These are phyloP conservation scores for Athene cunicularia DNA, from an alignment of 2,113 vertebrate species.

Conservation along the genomic window DNA sequence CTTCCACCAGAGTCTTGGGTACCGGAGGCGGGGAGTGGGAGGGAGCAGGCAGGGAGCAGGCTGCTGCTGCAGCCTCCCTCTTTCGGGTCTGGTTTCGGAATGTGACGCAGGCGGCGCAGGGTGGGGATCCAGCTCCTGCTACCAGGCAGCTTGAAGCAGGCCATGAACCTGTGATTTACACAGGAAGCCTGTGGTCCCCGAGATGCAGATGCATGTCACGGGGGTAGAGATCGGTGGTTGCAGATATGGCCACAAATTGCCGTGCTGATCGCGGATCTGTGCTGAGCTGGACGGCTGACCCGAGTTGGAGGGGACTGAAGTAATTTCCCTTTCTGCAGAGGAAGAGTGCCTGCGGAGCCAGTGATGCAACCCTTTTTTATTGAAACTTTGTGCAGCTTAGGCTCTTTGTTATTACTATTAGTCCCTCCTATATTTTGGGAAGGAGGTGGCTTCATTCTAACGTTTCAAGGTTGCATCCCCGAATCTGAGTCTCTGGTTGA, in stretches of 20 bases:
- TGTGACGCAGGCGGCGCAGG: rapidly evolving
- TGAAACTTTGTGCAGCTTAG: background rate
- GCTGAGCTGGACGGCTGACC: background rate
- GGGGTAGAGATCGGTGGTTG: background rate
- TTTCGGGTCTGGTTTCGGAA: background rate
- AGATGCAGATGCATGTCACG: background rate
- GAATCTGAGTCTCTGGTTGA: background rate
- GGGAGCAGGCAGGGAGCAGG: background rate
- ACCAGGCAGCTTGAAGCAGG: rapidly evolving
- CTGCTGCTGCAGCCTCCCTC: background rate
- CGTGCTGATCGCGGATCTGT: background rate
- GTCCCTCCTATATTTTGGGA: background rate
- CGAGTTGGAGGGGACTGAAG: background rate
- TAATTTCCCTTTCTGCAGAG: background rate
- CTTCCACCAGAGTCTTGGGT: background rate
- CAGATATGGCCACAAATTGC: background rate
- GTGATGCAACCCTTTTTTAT: background rate
- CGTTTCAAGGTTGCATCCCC: background rate
- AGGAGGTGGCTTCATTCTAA: rapidly evolving
- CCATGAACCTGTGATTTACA: rapidly evolving
- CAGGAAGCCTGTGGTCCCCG: background rate
- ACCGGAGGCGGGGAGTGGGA: background rate
- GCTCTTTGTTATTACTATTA: too few species aligned
- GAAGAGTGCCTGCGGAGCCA: background rate
- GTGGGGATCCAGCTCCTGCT: background rate